phyloP scores from a whole-genome alignment of 2,888 invertebrate genomes.

The Imbricaverruca yamaguchii region DNA sequence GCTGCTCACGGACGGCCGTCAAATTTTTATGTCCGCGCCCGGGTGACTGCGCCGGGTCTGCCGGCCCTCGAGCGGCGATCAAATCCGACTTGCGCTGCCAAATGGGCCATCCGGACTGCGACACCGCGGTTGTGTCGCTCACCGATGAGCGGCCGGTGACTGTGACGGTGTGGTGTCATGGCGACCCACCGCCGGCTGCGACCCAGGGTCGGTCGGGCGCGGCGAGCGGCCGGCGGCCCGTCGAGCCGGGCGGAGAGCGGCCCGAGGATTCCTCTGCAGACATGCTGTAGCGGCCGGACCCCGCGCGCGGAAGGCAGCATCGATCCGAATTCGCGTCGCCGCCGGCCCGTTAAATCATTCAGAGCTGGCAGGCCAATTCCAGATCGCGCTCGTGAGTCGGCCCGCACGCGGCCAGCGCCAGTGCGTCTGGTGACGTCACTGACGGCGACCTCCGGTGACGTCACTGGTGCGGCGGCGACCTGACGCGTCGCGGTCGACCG shows the following conservation, averaged over 20 bases:
- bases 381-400: background rate
- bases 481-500: background rate
- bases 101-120: background rate
- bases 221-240: too few relatives aligned
- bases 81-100: too few relatives aligned
- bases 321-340: conserved; percentile 7
- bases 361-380: conserved; percentile 14
- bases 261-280: background rate
- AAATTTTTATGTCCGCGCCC: background rate
- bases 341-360: conserved; percentile 12
- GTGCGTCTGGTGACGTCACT: background rate
- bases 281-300: background rate
- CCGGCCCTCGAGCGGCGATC: background rate
- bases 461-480: background rate
- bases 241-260: background rate
- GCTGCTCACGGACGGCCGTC: background rate
- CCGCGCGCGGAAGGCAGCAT: background rate
- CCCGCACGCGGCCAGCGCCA: background rate
- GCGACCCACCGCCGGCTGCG: background rate
- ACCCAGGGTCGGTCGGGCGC: too few relatives aligned
- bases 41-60: background rate
- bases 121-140: background rate
- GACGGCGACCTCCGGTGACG: background rate
- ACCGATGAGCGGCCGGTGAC: background rate
- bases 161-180: too few relatives aligned